Evolutionary conservation across 2,113 vertebrate genomes (phyloP).

Genomic region (Bubo scandiacus): DNA sequence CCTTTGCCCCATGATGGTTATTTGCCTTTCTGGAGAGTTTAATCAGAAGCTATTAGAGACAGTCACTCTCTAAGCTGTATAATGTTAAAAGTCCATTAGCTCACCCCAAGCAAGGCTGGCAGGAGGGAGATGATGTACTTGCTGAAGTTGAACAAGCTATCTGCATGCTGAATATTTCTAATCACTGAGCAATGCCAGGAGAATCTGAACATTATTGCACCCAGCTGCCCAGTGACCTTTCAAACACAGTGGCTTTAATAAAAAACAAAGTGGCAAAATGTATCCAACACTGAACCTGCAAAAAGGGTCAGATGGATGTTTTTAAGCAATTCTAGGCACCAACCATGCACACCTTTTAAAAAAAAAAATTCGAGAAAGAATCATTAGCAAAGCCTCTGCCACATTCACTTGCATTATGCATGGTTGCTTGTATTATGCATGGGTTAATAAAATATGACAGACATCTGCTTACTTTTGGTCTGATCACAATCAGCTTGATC

Average conservation of each 20-base stretch:
- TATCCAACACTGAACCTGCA: neutral
- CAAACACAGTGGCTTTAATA: neutral
- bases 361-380: neutral
- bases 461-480: neutral
- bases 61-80: neutral
- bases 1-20: neutral
- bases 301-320: neutral
- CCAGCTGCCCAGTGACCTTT: slow-evolving; percentile 4
- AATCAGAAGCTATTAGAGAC: slow-evolving; percentile 38
- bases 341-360: neutral
- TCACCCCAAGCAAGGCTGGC: slow-evolving; percentile 41
- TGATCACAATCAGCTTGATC: neutral
- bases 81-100: slow-evolving; percentile 50
- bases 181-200: slow-evolving; percentile 9
- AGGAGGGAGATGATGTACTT: slow-evolving; percentile 43
- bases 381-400: neutral
- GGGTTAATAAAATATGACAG: neutral
- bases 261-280: neutral
- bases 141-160: slow-evolving; percentile 43
- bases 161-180: slow-evolving; percentile 34
- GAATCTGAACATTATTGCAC: neutral
- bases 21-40: slow-evolving; percentile 27
- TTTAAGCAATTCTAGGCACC: neutral
- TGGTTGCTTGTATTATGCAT: neutral
- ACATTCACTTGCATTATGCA: neutral